Evolutionary conservation across 1,140 invertebrate species (phyloP).

Genomic region (Hydropsyche tenuis): DNA sequence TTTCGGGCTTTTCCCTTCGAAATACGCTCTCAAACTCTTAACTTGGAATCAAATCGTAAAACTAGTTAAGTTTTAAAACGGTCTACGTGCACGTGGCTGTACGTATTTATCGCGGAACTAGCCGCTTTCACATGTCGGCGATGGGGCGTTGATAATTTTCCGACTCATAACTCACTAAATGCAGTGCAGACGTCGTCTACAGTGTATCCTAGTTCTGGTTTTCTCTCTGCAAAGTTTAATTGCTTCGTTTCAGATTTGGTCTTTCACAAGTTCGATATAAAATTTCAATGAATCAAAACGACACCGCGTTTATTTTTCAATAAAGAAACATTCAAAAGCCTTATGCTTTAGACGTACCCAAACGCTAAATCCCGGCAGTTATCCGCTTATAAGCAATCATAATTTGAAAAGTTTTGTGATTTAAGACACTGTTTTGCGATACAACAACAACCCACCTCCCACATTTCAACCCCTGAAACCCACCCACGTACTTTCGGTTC

Average conservation of each 20-base stretch:
- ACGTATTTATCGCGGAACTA: too few relatives aligned
- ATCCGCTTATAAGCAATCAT: constrained; percentile 48
- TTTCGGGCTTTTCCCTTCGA: constrained; percentile 8
- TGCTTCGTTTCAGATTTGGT: too few relatives aligned
- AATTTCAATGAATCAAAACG: neutral
- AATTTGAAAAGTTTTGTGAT: constrained; percentile 50
- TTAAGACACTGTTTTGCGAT: constrained; percentile 50
- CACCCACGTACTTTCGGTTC: neutral
- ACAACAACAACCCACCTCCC: constrained; percentile 20
- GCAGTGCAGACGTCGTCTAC: too few relatives aligned
- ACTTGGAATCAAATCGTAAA: constrained; percentile 43
- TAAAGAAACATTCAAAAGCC: constrained; percentile 4
- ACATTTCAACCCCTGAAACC: neutral
- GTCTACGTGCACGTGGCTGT: constrained; percentile 8
- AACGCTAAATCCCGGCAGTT: constrained; percentile 32
- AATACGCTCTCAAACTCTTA: constrained; percentile 3
- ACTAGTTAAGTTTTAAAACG: constrained; percentile 44
- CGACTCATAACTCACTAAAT: too few relatives aligned
- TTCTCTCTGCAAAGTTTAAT: too few relatives aligned
- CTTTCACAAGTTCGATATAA: too few relatives aligned
- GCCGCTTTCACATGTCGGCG: too few relatives aligned
- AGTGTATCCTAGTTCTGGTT: too few relatives aligned
- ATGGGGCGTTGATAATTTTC: too few relatives aligned
- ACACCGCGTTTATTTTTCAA: constrained; percentile 4
- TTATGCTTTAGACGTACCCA: neutral